phyloP scores from a whole-genome alignment of 2,888 invertebrate genomes.

The Monopis laevigella region DNA sequence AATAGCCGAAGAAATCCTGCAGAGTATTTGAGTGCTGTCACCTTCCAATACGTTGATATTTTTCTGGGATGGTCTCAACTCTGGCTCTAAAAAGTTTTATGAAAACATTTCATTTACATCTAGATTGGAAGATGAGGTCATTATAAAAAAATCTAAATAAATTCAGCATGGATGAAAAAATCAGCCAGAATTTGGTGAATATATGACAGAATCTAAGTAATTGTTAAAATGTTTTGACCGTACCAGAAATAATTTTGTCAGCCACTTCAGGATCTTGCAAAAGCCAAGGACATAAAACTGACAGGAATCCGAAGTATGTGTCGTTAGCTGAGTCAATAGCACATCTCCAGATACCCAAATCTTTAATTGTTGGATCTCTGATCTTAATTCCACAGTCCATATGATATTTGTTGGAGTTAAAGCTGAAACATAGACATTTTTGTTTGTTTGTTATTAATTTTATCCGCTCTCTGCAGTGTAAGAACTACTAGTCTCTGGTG shows the following conservation, averaged over 20 bases:
- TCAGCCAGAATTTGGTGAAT: too few relatives aligned
- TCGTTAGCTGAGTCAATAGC: constrained; percentile 35
- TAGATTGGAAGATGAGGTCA: too few relatives aligned
- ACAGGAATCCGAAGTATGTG: constrained; percentile 41
- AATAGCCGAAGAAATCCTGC: constrained; percentile 33
- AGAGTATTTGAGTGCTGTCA: constrained; percentile 32
- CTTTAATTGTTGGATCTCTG: constrained; percentile 25
- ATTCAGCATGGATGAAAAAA: too few relatives aligned
- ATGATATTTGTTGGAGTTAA: constrained; percentile 24
- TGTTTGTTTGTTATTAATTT: too few relatives aligned
- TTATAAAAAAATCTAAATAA: too few relatives aligned
- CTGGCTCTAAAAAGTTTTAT: not conserved
- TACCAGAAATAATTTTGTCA: not conserved
- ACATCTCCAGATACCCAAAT: constrained; percentile 50
- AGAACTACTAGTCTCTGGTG: too few relatives aligned
- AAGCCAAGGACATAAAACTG: constrained; percentile 31
- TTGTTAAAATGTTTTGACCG: too few relatives aligned
- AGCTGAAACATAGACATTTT: too few relatives aligned
- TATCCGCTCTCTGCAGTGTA: too few relatives aligned
- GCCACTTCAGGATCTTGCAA: constrained; percentile 18
- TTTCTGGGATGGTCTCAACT: not conserved
- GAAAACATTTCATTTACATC: not conserved
- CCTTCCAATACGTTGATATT: constrained; percentile 24
- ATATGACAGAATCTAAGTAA: too few relatives aligned
- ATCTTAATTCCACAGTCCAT: constrained; percentile 41